Evolutionary conservation across 1,140 invertebrate genomes (phyloP).

Genomic region (Drosophila ambigua): DNA sequence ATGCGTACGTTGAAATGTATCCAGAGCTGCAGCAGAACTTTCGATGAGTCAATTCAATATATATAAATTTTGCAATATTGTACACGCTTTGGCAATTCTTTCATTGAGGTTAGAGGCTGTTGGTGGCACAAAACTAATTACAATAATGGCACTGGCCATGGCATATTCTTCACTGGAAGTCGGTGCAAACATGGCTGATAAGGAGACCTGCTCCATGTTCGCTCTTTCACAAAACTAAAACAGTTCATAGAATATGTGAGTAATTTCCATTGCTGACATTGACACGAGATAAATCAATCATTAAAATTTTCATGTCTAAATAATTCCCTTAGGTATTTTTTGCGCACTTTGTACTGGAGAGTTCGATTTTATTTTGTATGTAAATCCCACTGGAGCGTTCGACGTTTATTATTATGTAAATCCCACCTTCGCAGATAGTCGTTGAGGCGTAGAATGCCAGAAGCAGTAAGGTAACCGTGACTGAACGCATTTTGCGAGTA

Average conservation of each 20-base stretch:
- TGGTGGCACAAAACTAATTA: constrained; percentile 61
- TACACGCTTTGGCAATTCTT: neutral
- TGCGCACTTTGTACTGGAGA: neutral
- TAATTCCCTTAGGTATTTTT: constrained; percentile 1
- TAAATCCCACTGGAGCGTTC: neutral
- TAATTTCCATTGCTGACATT: neutral
- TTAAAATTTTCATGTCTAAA: constrained; percentile 1
- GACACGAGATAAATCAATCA: constrained; percentile 34
- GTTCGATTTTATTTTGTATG: neutral
- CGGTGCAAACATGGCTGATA: constrained; percentile 47
- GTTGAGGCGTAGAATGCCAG: constrained; percentile 39
- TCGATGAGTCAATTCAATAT: no score
- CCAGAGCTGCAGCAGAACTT: no score
- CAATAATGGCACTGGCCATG: constrained; percentile 66
- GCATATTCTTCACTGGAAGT: constrained; percentile 32
- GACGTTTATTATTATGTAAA: neutral
- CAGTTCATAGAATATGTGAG: constrained; percentile 10
- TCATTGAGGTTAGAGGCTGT: constrained; percentile 6
- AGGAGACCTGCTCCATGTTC: constrained; percentile 19
- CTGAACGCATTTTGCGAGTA: constrained; percentile 34
- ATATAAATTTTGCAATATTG: neutral
- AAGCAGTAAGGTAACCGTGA: constrained; percentile 32
- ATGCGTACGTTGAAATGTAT: no score
- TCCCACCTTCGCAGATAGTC: constrained; percentile 56
- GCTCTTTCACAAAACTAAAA: constrained; percentile 5